Evolutionary conservation across 2,797 vertebrate genomes (phyloP), one percentile per base, ranked within the genome.

Genomic region (Typhlichthys eigenmanni): DNA sequence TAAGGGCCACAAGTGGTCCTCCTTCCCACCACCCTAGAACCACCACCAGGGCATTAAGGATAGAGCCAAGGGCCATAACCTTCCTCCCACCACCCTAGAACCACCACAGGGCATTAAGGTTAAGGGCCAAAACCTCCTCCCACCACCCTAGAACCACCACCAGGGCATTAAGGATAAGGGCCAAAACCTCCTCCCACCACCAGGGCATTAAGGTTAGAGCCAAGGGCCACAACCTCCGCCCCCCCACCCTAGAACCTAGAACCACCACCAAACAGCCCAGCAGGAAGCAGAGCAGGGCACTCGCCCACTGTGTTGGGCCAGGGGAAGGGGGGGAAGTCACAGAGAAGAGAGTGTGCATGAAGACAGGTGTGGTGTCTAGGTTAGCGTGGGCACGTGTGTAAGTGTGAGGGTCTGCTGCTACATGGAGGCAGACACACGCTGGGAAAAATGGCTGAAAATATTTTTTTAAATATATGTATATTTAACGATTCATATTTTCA

Each of bases 261-360:
- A 79, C 78, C 43, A 84, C 86, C 85, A 85, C 85, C 86, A 83
- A 86, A 80, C 80, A 89, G 81, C 75, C n/a, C 47, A 48, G 47
- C 12, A 34, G 10, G 16, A 14, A 57, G 17, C 34, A 57, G 24
- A 10, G 34, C 32, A 54, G 6, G 19, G 16, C 1, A 29, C 5
- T 17, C 11, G 13, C 11, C 17, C 74, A 78, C 77, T 72, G 56
- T 54, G 67, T 43, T 47, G 50, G 14, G 45, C 3, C 32, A 32
- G 34, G 68, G 48, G 55, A 8, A 29, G 56, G 51, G 64, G 29
- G 4, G 46, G 60, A n/a, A 9, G 17, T 69, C 17, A 17, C 17
- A 17, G 17, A 17, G 17, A 17, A 17, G 17, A 17, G 24, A 4
- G 51, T 75, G 70, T 69, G 64, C 53, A 43, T 43, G 38, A 9